These are phyloP conservation scores for Arbacia lixula DNA, from an alignment of 53 echinoderm and acorn worm genomes.

Conservation along the genomic window DNA sequence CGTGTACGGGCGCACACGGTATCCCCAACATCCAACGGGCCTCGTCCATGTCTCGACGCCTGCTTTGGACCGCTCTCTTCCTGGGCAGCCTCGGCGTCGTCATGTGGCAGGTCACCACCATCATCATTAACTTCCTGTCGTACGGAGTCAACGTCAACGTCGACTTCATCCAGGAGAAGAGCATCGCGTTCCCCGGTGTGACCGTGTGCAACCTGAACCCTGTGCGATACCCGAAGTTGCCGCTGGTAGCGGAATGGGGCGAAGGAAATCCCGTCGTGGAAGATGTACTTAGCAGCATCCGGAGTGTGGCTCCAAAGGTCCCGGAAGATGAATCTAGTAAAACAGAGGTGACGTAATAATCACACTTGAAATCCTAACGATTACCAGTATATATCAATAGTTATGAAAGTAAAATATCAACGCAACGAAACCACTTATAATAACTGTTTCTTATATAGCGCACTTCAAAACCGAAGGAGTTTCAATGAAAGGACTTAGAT, in stretches of 20 bases:
- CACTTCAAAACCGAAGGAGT: no score
- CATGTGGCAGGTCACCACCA: conserved; percentile 21
- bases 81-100: conserved; percentile 49
- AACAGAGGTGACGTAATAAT: no score
- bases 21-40: conserved; percentile 86
- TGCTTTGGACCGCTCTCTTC: conserved; percentile 69
- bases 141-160: conserved; percentile 70
- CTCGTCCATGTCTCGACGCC: conserved; percentile 29
- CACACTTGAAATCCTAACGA: no score
- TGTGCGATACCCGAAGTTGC: neutral
- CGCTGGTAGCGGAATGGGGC: neutral
- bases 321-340: no score
- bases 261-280: no score
- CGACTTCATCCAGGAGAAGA: conserved; percentile 38
- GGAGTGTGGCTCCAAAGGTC: no score
- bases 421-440: no score
- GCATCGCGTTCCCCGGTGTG: conserved; percentile 68
- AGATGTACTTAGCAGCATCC: no score
- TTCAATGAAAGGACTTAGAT: no score
- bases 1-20: conserved; percentile 78
- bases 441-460: no score
- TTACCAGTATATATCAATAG: no score
- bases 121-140: conserved; percentile 11
- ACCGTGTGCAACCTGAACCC: conserved; percentile 87
- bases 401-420: no score